Evolutionary conservation across 2,888 invertebrate genomes (phyloP).

Genomic region (Trissolcus brochymenae): DNA sequence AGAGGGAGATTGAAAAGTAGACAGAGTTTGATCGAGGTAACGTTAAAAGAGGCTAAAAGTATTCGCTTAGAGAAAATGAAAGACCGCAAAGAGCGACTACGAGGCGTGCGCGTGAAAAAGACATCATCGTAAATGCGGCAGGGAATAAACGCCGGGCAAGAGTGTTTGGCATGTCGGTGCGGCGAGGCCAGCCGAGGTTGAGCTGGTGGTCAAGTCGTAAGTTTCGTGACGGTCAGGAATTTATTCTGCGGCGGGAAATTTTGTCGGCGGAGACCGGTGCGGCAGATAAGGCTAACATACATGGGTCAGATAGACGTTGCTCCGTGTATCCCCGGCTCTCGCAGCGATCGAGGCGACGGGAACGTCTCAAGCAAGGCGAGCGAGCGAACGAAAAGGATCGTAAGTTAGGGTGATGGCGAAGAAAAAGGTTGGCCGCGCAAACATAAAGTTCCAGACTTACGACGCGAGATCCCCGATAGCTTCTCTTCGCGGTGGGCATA

Average conservation of each 20-base stretch:
- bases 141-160: conserved; percentile 48
- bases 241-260: conserved; percentile 66
- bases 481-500: conserved; percentile 74
- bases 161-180: conserved; percentile 54
- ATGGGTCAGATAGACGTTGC: conserved; percentile 57
- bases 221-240: conserved; percentile 61
- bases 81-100: conserved; percentile 41
- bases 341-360: conserved; percentile 67
- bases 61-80: conserved; percentile 32
- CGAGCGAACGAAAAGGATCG: conserved; percentile 71
- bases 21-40: neutral
- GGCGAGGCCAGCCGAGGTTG: conserved; percentile 54
- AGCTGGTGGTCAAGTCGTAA: conserved; percentile 59
- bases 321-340: conserved; percentile 45
- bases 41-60: conserved; percentile 35
- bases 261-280: conserved; percentile 60
- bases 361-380: conserved; percentile 72
- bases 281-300: conserved; percentile 62
- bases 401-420: conserved; percentile 75
- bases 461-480: conserved; percentile 76
- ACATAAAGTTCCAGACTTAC: conserved; percentile 77
- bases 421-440: conserved; percentile 75
- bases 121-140: conserved; percentile 57
- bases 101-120: conserved; percentile 51
- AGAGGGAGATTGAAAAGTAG: too few relatives aligned